Base-by-base conservation (phyloP, 1,140 invertebrate genomes). In the Melanaphis sacchari region DNA sequence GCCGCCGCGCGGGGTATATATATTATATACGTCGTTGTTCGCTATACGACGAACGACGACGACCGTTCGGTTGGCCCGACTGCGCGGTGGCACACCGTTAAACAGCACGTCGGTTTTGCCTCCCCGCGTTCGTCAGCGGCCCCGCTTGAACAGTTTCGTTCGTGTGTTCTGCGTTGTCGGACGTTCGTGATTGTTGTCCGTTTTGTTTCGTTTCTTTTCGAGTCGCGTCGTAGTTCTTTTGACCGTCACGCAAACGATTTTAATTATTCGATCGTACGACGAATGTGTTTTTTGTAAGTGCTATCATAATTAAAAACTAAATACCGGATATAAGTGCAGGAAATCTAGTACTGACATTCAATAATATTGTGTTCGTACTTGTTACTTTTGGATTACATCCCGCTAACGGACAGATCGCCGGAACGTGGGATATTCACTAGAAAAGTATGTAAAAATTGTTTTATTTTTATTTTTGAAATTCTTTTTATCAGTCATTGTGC, bases 91-190 rank as follows among this genome's bases (percentile, higher is more conserved):
- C 90, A 91, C 90, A 41, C 90, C 90, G 59, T 59, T 26, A 76
- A 49, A 82, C 43, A 82, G 91, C 91, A 82, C 81, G 81, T 38
- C 90, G 59, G 91, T 92, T 92, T 82, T 92, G n/a, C 66, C 90
- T 91, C 54, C 40, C 90, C 76, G 54, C 36, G 8, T 36, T 66
- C 31, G 22, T 36, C 90, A 59, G 15, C 40, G 54, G 21, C 54
- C 40, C 40, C 66, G 40, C 41, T 6, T 40, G 54, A 26, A 22
- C 66, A 93, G 91, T 93, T 93, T 84, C 81, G 91, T 93, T 85
- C 91, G 91, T 93, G 66, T 85, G 49, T 46, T 93, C 24, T 49
- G 76, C 11, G 22, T 36, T 26, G 91, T 93, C 24, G 91, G n/a
- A 41, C 26, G 49, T 52, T 1, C 52, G 87, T 31, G 15, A n/a